These are phyloP conservation scores for Drosophila murphyi DNA, from an alignment of 1,140 invertebrate genomes.

Conservation along the genomic window DNA sequence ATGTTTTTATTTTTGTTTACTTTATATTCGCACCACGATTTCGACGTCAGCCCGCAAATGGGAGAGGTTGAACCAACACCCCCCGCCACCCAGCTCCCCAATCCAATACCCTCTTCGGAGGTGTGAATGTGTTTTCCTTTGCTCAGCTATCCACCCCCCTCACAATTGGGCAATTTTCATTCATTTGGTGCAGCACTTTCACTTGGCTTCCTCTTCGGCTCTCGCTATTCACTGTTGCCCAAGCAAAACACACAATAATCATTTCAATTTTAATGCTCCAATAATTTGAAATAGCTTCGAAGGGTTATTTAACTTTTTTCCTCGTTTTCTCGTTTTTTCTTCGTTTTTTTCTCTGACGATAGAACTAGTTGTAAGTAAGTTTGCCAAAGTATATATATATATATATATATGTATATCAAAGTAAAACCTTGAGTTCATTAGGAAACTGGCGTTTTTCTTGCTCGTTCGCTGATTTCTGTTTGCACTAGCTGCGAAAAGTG, in stretches of 20 bases:
- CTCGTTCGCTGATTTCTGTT: constrained; percentile 21
- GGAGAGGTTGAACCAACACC: constrained; percentile 29
- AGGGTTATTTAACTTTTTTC: constrained; percentile 58
- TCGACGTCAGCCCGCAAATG: constrained; percentile 50
- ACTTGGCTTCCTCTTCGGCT: constrained; percentile 56
- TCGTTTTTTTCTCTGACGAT: neutral
- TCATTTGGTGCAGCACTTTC: constrained; percentile 73
- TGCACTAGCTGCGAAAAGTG: constrained; percentile 25
- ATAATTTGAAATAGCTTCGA: constrained; percentile 76
- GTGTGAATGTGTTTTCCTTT: constrained; percentile 73
- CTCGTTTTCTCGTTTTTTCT: neutral
- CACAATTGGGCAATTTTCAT: constrained; percentile 70
- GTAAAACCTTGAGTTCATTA: constrained; percentile 50
- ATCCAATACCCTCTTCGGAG: constrained; percentile 24
- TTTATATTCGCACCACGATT: constrained; percentile 80
- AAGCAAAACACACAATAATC: constrained; percentile 72
- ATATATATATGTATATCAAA: constrained; percentile 13
- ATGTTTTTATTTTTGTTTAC: constrained; percentile 82
- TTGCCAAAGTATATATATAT: neutral
- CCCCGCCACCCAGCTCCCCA: neutral
- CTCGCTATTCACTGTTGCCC: constrained; percentile 28
- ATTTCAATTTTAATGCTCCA: constrained; percentile 83
- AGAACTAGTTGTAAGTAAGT: constrained; percentile 21
- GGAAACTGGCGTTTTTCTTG: constrained; percentile 20
- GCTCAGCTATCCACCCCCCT: constrained; percentile 23